Evolutionary conservation across 2,888 invertebrate genomes (phyloP), one percentile per base, ranked within the genome.

Genomic region (Platypus cylindrus): DNA sequence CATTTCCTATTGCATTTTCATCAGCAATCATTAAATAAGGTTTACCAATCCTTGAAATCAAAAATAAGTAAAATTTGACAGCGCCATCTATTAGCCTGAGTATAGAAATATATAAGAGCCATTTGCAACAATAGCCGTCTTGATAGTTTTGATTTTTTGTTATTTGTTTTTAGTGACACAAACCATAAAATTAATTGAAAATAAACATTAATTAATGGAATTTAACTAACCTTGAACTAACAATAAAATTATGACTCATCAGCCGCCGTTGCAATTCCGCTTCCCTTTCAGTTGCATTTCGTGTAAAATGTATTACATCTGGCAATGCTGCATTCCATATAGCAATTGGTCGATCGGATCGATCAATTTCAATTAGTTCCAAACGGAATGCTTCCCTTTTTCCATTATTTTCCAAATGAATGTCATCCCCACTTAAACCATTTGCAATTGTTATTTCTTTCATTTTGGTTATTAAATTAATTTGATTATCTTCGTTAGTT

Each of bases 381-480:
- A 81, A 53, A 33, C 65, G 66, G 54, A 80, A 73, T 55, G 71
- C 55, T 3, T 46, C 49, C 47, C 80, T 56, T 54, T 75, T 67
- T 26, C 87, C 87, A n/a, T n/a, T n/a, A 41, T 66, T 54, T 38
- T 75, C 72, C 47, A 85, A 70, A 41, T 60, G 61, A 40, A 84
- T 71, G 20, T 62, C 53, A n/a, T n/a, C n/a, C 15, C 82, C 80
- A 2, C 80, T 78, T 36, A 79, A 59, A 2, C 17, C 35, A 2
- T 43, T 31, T 2, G 13, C 9, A 12, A 36, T 14, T 14, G 29
- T 12, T 9, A 74, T 77, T 41, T 65, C 60, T 52, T 70, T 71
- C 67, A 77, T 72, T 48, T 72, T 72, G 47, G 75, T 72, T 15
- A 78, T 59, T 9, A 80, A 62, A 29, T n/a, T n/a, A n/a, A n/a